Percentiles rank a stretch among this genome's conserved stretches.
phyloP scores from a whole-genome alignment of 2,888 invertebrate species.

The Parnassius mnemosyne region DNA sequence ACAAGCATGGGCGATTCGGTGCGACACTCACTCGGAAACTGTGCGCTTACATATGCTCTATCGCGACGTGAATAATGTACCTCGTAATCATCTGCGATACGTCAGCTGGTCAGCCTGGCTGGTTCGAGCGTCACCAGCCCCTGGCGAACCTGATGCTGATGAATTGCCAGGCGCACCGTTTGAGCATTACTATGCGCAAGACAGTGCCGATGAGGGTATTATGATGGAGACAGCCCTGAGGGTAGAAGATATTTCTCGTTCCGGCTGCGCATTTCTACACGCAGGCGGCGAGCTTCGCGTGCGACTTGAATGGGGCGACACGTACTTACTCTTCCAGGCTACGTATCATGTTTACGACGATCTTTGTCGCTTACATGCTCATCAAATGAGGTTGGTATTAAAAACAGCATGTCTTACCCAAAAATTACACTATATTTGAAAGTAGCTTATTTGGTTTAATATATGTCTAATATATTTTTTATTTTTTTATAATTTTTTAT shows the following conservation, averaged over 20 bases:
- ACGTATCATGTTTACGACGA: constrained; percentile 92
- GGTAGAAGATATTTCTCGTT: constrained; percentile 85
- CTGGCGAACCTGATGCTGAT: constrained; percentile 83
- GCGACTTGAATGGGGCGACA: constrained; percentile 91
- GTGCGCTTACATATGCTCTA: constrained; percentile 87
- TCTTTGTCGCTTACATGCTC: constrained; percentile 88
- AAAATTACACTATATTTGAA: too few relatives aligned
- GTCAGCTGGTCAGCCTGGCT: constrained; percentile 87
- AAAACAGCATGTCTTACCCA: neutral
- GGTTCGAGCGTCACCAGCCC: constrained; percentile 72
- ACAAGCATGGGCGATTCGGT: constrained; percentile 88
- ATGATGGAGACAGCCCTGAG: constrained; percentile 89
- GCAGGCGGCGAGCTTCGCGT: constrained; percentile 87
- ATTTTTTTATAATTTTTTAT: too few relatives aligned
- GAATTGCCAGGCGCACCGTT: constrained; percentile 87
- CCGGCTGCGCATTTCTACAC: constrained; percentile 85
- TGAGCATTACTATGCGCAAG: constrained; percentile 90
- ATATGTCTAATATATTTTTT: too few relatives aligned
- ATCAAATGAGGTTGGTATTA: constrained; percentile 87
- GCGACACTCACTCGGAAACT: constrained; percentile 88
- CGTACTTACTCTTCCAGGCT: constrained; percentile 88
- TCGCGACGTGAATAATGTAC: constrained; percentile 88
- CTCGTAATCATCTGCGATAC: constrained; percentile 86
- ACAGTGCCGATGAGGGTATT: constrained; percentile 88
- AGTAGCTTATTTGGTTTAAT: too few relatives aligned